Percentiles rank a stretch among this genome's conserved stretches.
phyloP scores from a whole-genome alignment of 2,113 vertebrate genomes.

The Arizona elegans region DNA sequence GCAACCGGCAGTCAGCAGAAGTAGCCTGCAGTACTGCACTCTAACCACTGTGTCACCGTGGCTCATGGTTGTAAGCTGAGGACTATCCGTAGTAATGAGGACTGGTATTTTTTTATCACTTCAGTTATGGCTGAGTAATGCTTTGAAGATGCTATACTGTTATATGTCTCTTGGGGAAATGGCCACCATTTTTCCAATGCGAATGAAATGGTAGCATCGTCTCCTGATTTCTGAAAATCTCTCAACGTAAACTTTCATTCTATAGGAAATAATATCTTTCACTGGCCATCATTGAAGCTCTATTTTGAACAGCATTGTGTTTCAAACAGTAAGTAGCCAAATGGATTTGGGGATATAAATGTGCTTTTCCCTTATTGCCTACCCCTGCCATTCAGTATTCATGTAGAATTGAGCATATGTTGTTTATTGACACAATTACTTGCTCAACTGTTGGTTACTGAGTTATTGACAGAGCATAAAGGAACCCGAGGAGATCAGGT shows the following conservation, averaged over 20 bases:
- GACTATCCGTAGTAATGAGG: no score
- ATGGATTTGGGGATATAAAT: not conserved
- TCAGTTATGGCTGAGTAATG: not conserved
- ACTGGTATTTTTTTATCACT: not conserved
- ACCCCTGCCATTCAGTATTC: not conserved
- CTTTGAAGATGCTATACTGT: not conserved
- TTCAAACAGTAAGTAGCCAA: not conserved
- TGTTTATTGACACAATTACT: not conserved
- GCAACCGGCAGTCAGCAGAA: no score
- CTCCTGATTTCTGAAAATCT: not conserved
- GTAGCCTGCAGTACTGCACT: no score
- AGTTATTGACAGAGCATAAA: not conserved
- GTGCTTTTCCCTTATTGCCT: not conserved
- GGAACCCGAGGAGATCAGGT: not conserved
- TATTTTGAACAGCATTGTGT: not conserved
- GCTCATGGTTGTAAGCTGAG: no score
- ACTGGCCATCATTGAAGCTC: not conserved
- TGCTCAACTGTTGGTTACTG: not conserved
- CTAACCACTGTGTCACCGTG: no score
- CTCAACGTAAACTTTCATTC: not conserved
- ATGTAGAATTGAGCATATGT: not conserved
- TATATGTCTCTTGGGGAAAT: not conserved
- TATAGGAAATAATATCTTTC: not conserved
- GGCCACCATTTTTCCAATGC: not conserved
- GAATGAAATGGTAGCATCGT: not conserved